Evolutionary conservation across 2,797 vertebrate genomes (phyloP).

Genomic region (Orientallactaga sibirica): DNA sequence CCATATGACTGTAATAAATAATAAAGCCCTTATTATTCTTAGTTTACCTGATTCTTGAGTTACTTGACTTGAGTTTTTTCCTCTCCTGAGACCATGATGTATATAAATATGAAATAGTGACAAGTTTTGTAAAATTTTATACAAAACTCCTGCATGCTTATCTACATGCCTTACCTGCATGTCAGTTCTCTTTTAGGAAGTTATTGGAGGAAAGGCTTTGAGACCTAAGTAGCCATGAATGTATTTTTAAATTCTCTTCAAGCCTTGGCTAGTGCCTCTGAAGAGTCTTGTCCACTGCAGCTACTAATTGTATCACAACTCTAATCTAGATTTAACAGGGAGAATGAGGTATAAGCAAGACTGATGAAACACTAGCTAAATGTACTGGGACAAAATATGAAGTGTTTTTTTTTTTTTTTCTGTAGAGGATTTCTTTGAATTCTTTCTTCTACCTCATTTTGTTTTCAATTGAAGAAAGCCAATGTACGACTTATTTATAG

Average conservation of each 20-base stretch:
- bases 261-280: too few species aligned
- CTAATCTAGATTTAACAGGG: conserved; percentile 2
- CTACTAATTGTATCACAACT: conserved; percentile 15
- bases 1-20: not conserved
- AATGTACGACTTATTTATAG: not conserved
- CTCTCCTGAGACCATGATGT: conserved; percentile 4
- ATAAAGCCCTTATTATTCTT: not conserved
- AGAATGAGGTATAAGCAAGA: conserved; percentile 34
- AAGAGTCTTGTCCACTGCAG: not conserved
- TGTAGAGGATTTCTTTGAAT: conserved; percentile 25
- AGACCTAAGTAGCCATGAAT: not conserved
- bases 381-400: not conserved
- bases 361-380: not conserved
- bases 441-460: conserved; percentile 22
- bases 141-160: not conserved
- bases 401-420: not conserved
- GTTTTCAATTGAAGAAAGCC: conserved; percentile 18
- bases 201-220: conserved; percentile 44
- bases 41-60: not conserved
- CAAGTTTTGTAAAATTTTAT: conserved; percentile 29
- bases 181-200: conserved; percentile 26
- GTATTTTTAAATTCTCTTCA: too few species aligned
- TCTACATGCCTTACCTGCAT: not conserved
- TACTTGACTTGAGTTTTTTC: not conserved
- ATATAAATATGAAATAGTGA: conserved; percentile 27